phyloP scores from a whole-genome alignment of 2,797 vertebrate genomes.

The Callimico goeldii region DNA sequence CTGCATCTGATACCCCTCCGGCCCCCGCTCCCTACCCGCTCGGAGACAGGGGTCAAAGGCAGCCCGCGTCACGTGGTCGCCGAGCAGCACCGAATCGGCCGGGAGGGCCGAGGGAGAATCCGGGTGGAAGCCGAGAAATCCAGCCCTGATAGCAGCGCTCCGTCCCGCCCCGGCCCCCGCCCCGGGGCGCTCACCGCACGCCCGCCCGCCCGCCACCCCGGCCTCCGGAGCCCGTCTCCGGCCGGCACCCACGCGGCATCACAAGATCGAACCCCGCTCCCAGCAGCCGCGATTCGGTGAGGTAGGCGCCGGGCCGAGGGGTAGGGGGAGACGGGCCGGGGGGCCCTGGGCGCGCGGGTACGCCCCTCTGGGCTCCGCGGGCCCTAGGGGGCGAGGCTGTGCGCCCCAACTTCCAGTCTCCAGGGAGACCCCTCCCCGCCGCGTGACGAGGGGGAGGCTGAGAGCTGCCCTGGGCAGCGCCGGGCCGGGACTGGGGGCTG shows the following conservation, averaged over 20 bases:
- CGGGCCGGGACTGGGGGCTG: conserved; percentile 51
- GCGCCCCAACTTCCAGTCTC: conserved; percentile 20
- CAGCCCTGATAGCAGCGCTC: conserved; percentile 48
- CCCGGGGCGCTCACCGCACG: conserved; percentile 46
- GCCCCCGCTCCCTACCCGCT: conserved; percentile 73
- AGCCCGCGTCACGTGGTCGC: conserved; percentile 77
- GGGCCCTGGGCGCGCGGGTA: not conserved
- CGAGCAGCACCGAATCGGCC: conserved; percentile 77
- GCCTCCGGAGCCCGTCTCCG: not conserved
- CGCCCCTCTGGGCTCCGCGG: not conserved
- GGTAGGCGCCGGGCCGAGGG: conserved; percentile 46
- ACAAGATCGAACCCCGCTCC: conserved; percentile 42
- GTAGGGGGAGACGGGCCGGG: not conserved
- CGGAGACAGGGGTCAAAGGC: conserved; percentile 76
- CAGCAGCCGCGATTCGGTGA: not conserved
- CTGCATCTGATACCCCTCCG: conserved; percentile 35
- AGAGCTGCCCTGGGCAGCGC: not conserved
- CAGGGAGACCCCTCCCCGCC: not conserved
- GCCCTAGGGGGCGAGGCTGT: not conserved
- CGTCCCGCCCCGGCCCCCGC: conserved; percentile 71
- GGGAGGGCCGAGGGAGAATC: conserved; percentile 75
- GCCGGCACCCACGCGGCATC: conserved; percentile 5
- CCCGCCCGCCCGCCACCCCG: not conserved
- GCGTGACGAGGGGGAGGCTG: not conserved
- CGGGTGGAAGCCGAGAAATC: conserved; percentile 69